Conservation (phyloP, 37 sponge, comb jelly and placozoan species). For the Hexactinellida sp. region DNA sequence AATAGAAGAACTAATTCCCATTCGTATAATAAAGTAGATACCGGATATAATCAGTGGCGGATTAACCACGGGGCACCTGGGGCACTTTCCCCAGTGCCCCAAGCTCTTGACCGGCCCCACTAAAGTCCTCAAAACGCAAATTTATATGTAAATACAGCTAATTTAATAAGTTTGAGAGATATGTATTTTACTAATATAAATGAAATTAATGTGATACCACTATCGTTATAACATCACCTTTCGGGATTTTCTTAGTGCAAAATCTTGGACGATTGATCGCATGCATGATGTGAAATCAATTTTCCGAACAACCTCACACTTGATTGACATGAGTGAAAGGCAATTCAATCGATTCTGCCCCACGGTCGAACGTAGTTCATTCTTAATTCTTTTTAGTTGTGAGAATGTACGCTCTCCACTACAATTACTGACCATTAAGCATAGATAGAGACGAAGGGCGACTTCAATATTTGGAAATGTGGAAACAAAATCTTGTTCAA, state of each 20-base stretch:
- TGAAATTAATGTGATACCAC: constrained; percentile 7
- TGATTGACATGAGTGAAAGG: constrained; percentile 2
- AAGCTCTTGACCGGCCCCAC: neutral
- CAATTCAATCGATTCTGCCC: constrained; percentile 13
- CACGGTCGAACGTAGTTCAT: constrained; percentile 13
- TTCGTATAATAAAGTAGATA: too few species aligned
- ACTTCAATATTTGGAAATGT: constrained; percentile 13
- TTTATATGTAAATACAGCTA: neutral
- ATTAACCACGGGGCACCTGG: constrained; percentile 17
- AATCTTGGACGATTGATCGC: constrained; percentile 1
- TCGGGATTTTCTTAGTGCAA: constrained; percentile 15
- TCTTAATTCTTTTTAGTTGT: constrained; percentile 18
- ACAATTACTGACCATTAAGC: constrained; percentile 8
- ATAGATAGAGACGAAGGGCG: constrained; percentile 14
- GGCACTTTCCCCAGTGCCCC: neutral
- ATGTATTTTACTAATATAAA: neutral
- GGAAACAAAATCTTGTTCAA: constrained; percentile 8
- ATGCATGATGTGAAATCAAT: constrained; percentile 5
- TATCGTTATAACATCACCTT: constrained; percentile 1
- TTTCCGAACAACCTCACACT: constrained; percentile 13
- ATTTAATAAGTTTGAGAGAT: neutral
- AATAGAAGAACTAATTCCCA: too few species aligned
- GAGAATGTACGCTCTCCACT: constrained; percentile 14
- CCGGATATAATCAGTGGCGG: too few species aligned
- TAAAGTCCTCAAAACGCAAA: neutral